Evolutionary conservation across 2,888 invertebrate genomes (phyloP).

Genomic region (Dynastes tityus): DNA sequence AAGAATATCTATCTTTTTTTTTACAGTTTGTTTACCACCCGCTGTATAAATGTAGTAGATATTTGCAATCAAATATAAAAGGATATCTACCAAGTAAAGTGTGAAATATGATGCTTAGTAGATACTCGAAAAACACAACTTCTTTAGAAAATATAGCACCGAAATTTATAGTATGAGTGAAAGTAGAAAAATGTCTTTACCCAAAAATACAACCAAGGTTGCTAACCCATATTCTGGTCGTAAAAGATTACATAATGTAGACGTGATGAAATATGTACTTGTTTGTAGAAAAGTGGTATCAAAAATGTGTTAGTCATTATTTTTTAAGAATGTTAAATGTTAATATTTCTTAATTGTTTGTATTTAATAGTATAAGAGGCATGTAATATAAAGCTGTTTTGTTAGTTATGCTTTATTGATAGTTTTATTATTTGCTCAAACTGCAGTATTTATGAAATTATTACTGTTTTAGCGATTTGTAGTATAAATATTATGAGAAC

Average conservation of each 20-base stretch:
- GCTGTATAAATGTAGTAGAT: no score
- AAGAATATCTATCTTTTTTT: no score
- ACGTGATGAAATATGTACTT: constrained; percentile 40
- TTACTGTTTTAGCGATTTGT: constrained; percentile 8
- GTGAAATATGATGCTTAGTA: no score
- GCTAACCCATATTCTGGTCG: constrained; percentile 32
- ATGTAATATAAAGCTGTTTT: constrained; percentile 27
- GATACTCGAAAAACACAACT: no score
- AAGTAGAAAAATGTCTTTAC: constrained; percentile 19
- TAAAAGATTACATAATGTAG: constrained; percentile 33
- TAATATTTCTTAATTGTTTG: constrained; percentile 24
- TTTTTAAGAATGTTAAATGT: constrained; percentile 40
- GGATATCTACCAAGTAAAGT: no score
- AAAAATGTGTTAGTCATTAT: constrained; percentile 45
- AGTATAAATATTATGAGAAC: constrained; percentile 15
- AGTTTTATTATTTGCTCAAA: constrained; percentile 43
- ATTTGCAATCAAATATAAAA: no score
- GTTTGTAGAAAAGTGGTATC: constrained; percentile 23
- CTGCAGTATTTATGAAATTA: constrained; percentile 31
- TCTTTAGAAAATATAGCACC: not conserved
- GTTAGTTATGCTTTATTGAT: constrained; percentile 40
- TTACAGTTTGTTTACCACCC: no score
- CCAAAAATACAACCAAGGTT: constrained; percentile 34
- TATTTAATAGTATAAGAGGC: constrained; percentile 6
- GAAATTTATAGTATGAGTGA: constrained; percentile 10